Conservation (phyloP, 2,797 vertebrate species). For the Distichodus sexfasciatus region DNA sequence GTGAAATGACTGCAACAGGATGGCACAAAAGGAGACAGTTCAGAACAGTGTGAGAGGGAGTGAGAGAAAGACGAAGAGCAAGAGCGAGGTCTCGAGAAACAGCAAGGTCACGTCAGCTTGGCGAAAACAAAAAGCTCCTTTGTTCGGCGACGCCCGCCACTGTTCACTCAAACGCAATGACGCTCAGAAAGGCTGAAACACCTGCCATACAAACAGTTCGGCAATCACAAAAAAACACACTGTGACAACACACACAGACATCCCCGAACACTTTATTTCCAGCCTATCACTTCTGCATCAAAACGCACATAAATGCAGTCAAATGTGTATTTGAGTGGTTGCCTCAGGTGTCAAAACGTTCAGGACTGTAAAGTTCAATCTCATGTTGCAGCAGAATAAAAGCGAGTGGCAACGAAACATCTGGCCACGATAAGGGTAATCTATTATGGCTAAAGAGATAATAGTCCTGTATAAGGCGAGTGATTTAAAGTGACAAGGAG, state of each 20-base stretch:
- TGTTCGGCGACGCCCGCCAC: conserved; percentile 9
- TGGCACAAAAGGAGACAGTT: conserved; percentile 27
- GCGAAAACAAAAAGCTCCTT: conserved; percentile 18
- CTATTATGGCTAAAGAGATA: conserved; percentile 39
- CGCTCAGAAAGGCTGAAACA: background rate
- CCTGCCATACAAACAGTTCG: background rate
- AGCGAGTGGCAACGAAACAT: conserved; percentile 14
- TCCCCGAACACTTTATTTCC: background rate
- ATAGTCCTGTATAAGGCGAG: conserved; percentile 24
- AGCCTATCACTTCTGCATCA: background rate
- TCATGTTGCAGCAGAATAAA: conserved; percentile 11
- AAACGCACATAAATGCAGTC: conserved; percentile 1
- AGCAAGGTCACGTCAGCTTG: conserved; percentile 17
- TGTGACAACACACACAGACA: conserved; percentile 8
- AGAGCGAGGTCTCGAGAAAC: conserved; percentile 7
- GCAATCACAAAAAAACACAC: background rate
- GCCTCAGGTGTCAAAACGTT: conserved; percentile 6
- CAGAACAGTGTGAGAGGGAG: background rate
- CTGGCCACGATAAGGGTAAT: conserved; percentile 21
- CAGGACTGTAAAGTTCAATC: conserved; percentile 13
- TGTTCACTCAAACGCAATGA: conserved; percentile 19
- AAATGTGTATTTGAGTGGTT: background rate
- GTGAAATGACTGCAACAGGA: conserved; percentile 27
- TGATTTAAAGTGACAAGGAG: conserved; percentile 42
- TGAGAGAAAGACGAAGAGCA: conserved; percentile 8